A percentile compares a stretch with the other conserved stretches of the same genome.
These are phyloP conservation scores for Deroplatys truncata DNA, from an alignment of 2,888 invertebrate species.

Conservation along the genomic window DNA sequence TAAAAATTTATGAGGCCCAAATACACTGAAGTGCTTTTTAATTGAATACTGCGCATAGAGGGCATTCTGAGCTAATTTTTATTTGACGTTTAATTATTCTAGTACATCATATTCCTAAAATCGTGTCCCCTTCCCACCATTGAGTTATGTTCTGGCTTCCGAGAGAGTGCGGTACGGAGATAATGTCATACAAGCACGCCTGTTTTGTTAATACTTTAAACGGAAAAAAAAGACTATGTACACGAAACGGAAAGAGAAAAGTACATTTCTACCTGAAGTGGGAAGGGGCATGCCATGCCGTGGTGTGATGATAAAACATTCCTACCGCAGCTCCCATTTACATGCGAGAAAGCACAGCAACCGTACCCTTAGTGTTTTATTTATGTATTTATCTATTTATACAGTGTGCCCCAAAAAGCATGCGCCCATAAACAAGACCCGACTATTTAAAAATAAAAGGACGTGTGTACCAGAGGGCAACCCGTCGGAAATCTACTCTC, in stretches of 20 bases:
- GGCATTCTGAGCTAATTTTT: not conserved
- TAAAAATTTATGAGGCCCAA: not conserved
- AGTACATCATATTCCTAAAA: not conserved
- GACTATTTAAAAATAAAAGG: no score
- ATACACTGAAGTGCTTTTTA: not conserved
- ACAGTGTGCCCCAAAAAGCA: not conserved
- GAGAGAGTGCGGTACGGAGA: not conserved
- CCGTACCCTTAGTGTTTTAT: not conserved
- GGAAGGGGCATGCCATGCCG: not conserved
- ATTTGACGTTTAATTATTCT: constrained; percentile 4
- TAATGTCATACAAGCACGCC: not conserved
- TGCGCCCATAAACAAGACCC: not conserved
- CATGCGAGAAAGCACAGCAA: not conserved
- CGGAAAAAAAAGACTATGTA: not conserved
- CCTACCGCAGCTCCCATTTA: not conserved
- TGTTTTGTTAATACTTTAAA: not conserved
- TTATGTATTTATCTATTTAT: not conserved
- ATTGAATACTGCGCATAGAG: not conserved
- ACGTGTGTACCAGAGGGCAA: no score
- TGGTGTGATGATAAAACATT: not conserved
- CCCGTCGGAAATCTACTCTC: no score
- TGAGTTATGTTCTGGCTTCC: not conserved
- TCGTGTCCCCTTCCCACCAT: not conserved
- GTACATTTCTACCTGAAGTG: not conserved
- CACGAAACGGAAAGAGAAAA: not conserved